Percentiles rank a stretch among this genome's conserved stretches.
These are phyloP conservation scores for Dendrolimus punctatus DNA, from an alignment of 1,140 invertebrate species.

Conservation along the genomic window DNA sequence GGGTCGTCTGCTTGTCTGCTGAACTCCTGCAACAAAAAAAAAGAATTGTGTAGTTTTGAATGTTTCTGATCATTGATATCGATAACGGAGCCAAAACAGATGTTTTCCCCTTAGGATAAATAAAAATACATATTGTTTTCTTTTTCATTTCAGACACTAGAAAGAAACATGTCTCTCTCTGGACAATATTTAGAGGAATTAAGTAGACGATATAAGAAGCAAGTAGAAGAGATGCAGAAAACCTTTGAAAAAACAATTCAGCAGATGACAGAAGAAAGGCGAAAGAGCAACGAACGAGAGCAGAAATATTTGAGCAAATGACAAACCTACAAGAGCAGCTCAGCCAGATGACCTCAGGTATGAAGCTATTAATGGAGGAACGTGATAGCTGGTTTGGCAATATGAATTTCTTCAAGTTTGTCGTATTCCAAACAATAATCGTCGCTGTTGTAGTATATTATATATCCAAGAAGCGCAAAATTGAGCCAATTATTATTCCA, in stretches of 20 bases:
- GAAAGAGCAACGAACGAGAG: slow-evolving; percentile 80
- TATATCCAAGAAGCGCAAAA: slow-evolving; percentile 37
- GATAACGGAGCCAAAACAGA: no score
- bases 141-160: slow-evolving; percentile 80
- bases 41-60: no score
- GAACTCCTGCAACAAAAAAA: no score
- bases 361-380: slow-evolving; percentile 76
- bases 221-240: slow-evolving; percentile 95
- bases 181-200: slow-evolving; percentile 96
- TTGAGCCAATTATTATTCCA: slow-evolving; percentile 36
- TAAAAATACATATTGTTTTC: slow-evolving; percentile 6
- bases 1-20: no score
- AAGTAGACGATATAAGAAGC: slow-evolving; percentile 94
- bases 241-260: slow-evolving; percentile 86
- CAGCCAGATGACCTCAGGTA: slow-evolving; percentile 68
- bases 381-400: slow-evolving; percentile 76
- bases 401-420: slow-evolving; percentile 71
- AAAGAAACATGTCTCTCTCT: slow-evolving; percentile 96
- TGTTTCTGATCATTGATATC: no score
- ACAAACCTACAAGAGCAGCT: slow-evolving; percentile 75
- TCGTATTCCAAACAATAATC: slow-evolving; percentile 56
- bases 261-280: slow-evolving; percentile 82
- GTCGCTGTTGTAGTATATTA: slow-evolving; percentile 54
- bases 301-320: slow-evolving; percentile 78
- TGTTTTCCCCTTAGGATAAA: no score